Evolutionary conservation across 92 coral and sea anemone genomes (phyloP), one percentile per base, ranked within the genome.

Genomic region (Bergia puertoricense): DNA sequence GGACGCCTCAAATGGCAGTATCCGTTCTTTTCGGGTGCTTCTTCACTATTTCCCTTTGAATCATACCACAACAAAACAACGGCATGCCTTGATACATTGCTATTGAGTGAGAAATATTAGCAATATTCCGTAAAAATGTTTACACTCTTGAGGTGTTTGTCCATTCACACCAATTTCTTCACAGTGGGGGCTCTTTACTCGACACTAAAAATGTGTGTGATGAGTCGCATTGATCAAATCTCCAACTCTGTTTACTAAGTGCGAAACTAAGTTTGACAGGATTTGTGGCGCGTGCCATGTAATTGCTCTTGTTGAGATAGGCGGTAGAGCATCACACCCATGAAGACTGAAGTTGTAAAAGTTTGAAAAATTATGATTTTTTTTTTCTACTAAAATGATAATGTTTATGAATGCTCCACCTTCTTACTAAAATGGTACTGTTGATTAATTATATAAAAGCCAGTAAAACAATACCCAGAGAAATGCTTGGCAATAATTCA

Each of bases 241-340:
- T 42, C 71, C 22, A 18, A 41, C 9, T 13, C 85, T 80, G 69
- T 80, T 80, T 80, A 56, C 48, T 80, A 43, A 54, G 13, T 38
- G 18, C 30, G n/a, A 10, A 80, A 23, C 9, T 13, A 51, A 30
- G 37, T 41, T 23, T 66, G 2, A 45, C 48, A 76, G 50, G 5
- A 51, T 54, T 51, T 51, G 54, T 10, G 84, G 73, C 85, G 85
- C 72, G 85, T 80, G 85, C 30, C 85, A 16, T 38, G 22, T 57
- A 80, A 80, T 54, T 80, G 44, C 6, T 51, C 37, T 80, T 57
- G 85, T 80, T 80, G 18, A 62, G 8, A 62, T 16, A 16, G 0
- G 30, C 69, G 13, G 16, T 54, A 18, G 2, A 54, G 14, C 14
- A 54, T 13, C 22, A 23, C 69, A 62, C 8, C 69, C 69, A 22